Evolutionary conservation across 2,888 invertebrate species (phyloP).

Genomic region (Ctenicera cuprea): DNA sequence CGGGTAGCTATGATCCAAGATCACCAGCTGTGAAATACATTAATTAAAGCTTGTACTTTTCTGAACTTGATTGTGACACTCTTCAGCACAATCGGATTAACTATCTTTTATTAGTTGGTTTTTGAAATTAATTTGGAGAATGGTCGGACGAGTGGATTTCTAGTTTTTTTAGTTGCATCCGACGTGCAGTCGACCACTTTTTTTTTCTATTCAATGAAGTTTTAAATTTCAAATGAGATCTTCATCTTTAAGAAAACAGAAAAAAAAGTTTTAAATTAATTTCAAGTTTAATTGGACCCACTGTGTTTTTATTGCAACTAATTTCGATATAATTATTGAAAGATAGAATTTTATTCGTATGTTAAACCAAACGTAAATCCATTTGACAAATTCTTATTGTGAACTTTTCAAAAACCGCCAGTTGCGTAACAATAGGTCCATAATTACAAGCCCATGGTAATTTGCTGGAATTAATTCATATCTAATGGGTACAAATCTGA

Average conservation of each 20-base stretch:
- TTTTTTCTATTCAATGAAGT: neutral
- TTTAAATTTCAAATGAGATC: too few species aligned
- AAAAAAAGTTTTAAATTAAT: too few species aligned
- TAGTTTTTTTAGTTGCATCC: slow-evolving; percentile 3
- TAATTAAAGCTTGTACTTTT: slow-evolving; percentile 7
- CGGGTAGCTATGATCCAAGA: slow-evolving; percentile 7
- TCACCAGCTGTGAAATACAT: slow-evolving; percentile 17
- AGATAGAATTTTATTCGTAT: too few species aligned
- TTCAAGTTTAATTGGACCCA: too few species aligned
- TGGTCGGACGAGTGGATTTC: neutral
- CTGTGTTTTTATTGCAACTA: too few species aligned
- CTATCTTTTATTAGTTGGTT: slow-evolving; percentile 7
- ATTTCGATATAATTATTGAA: too few species aligned
- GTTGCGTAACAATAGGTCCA: slow-evolving; percentile 1
- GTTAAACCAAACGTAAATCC: too few species aligned
- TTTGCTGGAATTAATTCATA: slow-evolving; percentile 14
- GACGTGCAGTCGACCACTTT: slow-evolving; percentile 1
- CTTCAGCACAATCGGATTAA: neutral
- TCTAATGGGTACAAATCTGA: slow-evolving; percentile 18
- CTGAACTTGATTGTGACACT: slow-evolving; percentile 9
- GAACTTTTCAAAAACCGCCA: neutral
- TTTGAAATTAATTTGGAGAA: neutral
- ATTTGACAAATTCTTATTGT: neutral
- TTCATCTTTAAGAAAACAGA: too few species aligned
- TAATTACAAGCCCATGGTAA: neutral